Conservation (phyloP, 1,140 invertebrate species). For the Limonius californicus region DNA sequence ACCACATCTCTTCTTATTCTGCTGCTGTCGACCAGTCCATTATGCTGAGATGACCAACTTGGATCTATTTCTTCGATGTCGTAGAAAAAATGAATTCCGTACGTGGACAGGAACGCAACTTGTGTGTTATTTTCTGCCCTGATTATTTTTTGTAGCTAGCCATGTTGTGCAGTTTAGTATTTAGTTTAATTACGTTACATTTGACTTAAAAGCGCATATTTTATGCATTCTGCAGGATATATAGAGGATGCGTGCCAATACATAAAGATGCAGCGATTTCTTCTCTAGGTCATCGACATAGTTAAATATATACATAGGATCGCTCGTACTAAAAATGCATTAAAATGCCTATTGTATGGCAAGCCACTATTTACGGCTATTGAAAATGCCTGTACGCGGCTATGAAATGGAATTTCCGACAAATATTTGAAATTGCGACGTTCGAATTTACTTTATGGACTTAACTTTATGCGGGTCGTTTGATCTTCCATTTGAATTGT, state of each 20-base stretch:
- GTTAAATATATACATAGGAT: slow-evolving; percentile 8
- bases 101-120: too few relatives aligned
- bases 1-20: too few relatives aligned
- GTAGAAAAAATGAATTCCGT: too few relatives aligned
- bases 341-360: slow-evolving; percentile 9
- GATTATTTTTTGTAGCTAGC: neutral
- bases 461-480: neutral
- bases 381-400: neutral
- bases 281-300: slow-evolving; percentile 10
- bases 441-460: neutral
- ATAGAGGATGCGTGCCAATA: neutral
- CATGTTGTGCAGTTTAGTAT: neutral
- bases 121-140: neutral
- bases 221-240: neutral
- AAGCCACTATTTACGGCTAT: neutral
- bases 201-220: neutral
- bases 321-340: neutral
- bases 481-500: too few relatives aligned
- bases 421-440: slow-evolving; percentile 2
- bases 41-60: too few relatives aligned
- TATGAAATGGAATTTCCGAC: neutral
- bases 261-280: slow-evolving; percentile 1
- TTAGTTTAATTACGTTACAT: neutral
- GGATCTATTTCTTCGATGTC: too few relatives aligned
- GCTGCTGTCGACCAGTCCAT: too few relatives aligned